A percentile compares a stretch with the other conserved stretches of the same genome.
Conservation (phyloP, 2,888 invertebrate species). For the Hemithea aestivaria region DNA sequence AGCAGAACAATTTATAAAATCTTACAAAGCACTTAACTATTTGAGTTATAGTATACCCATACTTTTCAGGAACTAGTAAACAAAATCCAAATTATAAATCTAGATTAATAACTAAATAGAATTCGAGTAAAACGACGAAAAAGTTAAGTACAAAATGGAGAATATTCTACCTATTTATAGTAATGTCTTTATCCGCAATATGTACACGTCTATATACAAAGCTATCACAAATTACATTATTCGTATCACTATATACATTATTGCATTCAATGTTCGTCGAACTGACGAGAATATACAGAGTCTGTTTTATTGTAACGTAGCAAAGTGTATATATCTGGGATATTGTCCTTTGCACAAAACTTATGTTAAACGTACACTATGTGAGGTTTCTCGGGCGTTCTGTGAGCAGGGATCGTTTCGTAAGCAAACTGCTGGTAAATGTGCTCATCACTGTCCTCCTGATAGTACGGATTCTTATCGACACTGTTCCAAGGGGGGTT, state of each 20-base stretch:
- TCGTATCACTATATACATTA: constrained; percentile 76
- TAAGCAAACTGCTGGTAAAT: constrained; percentile 77
- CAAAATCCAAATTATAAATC: constrained; percentile 46
- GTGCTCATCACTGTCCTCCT: constrained; percentile 72
- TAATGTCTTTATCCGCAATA: constrained; percentile 65
- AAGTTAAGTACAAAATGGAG: constrained; percentile 71
- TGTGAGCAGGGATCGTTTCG: constrained; percentile 74
- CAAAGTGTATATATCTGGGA: constrained; percentile 55
- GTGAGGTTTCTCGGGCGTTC: constrained; percentile 78
- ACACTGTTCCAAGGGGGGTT: constrained; percentile 76
- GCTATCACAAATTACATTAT: constrained; percentile 77
- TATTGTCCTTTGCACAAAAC: constrained; percentile 64
- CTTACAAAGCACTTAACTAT: constrained; percentile 54
- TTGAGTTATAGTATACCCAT: constrained; percentile 55
- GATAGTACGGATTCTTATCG: constrained; percentile 71
- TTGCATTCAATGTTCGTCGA: constrained; percentile 63
- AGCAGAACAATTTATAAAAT: constrained; percentile 47
- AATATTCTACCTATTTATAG: constrained; percentile 43
- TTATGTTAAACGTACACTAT: constrained; percentile 80
- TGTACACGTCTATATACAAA: constrained; percentile 75
- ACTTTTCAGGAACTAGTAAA: constrained; percentile 60
- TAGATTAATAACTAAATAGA: constrained; percentile 38
- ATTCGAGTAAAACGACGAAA: constrained; percentile 50
- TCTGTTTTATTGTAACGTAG: constrained; percentile 50
- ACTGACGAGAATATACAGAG: constrained; percentile 50